Evolutionary conservation across 2,113 vertebrate species (phyloP).

Genomic region (Mormoops blainvillei): DNA sequence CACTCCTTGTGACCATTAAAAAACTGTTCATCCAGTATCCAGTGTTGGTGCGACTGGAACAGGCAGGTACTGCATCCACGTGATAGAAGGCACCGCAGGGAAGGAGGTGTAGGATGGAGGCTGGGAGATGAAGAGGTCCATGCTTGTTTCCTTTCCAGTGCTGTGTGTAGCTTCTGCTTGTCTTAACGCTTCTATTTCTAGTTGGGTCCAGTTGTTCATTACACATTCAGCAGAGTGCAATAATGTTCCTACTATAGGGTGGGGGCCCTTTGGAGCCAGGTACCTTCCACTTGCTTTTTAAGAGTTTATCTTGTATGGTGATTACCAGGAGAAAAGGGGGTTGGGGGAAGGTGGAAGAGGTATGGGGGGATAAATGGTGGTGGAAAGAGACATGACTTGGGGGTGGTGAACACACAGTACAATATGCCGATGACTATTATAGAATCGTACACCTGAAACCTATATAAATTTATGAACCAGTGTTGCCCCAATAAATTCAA

Average conservation of each 20-base stretch:
- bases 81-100: background rate
- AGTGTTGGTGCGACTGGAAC: conserved; percentile 92
- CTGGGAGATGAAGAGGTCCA: background rate
- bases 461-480: too few relatives aligned
- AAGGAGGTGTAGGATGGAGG: background rate
- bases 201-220: background rate
- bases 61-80: conserved; percentile 85
- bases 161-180: background rate
- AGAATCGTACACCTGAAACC: too few relatives aligned
- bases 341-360: too few relatives aligned
- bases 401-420: too few relatives aligned
- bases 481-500: too few relatives aligned
- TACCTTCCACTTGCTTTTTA: background rate
- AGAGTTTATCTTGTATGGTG: background rate
- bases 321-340: too few relatives aligned
- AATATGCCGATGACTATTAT: too few relatives aligned
- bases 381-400: too few relatives aligned
- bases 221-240: accelerated
- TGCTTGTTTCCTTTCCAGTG: background rate
- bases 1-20: conserved; percentile 95
- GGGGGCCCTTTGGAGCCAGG: background rate
- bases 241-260: background rate
- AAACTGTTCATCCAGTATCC: conserved; percentile 99
- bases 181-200: background rate
- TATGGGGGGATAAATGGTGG: too few relatives aligned